These are phyloP conservation scores for Apistogramma diplotaenia DNA, from an alignment of 2,113 vertebrate species.

Conservation along the genomic window DNA sequence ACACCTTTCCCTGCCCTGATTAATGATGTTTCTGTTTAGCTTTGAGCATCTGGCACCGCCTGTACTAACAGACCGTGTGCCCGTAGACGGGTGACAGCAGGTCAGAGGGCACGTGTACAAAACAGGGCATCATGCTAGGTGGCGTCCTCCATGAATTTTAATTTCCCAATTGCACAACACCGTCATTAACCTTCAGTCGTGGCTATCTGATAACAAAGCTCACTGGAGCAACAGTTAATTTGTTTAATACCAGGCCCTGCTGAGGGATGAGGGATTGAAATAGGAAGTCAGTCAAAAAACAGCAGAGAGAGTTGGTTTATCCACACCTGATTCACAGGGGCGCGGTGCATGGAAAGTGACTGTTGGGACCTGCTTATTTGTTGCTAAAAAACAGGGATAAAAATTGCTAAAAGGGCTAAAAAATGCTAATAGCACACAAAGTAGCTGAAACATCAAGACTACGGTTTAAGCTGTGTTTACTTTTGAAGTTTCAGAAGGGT, in stretches of 20 bases:
- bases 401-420: background rate
- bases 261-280: conserved; percentile 38
- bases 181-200: conserved; percentile 70
- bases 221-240: conserved; percentile 63
- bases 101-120: conserved; percentile 54
- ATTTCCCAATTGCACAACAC: conserved; percentile 36
- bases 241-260: conserved; percentile 60
- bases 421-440: background rate
- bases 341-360: background rate
- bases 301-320: conserved; percentile 26
- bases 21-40: conserved; percentile 44
- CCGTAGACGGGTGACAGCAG: background rate
- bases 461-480: background rate
- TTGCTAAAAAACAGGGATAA: background rate
- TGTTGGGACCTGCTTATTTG: conserved; percentile 5
- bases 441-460: background rate
- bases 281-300: conserved; percentile 47
- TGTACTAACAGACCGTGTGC: background rate
- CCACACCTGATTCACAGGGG: conserved; percentile 38
- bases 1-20: conserved; percentile 38
- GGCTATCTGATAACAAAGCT: conserved; percentile 62
- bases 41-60: conserved; percentile 35
- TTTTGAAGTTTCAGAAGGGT: background rate
- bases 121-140: conserved; percentile 18
- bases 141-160: background rate